Base-by-base conservation (phyloP, 2,888 invertebrate species). In the Gymnosoma rotundatum region DNA sequence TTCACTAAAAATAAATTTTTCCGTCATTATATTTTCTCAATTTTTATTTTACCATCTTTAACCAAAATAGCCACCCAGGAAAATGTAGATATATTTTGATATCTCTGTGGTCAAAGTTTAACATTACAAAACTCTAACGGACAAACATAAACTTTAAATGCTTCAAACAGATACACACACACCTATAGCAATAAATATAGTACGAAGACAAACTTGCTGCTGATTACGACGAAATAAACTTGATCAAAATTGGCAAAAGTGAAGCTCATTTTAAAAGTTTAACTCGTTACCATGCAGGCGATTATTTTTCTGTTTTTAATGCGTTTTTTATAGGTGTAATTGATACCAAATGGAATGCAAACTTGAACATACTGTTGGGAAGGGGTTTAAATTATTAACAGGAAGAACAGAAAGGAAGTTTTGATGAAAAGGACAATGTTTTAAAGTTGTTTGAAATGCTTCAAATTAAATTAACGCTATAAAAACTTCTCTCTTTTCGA, bases 201-300 rank as follows among this genome's bases (percentile, higher is more conserved):
- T 18, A 56, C 18, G 42, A 69, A 32, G 20, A 48, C 21, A 16
- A 50, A 42, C 42, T 66, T 32, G 20, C 25, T 75, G 50, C 50
- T 48, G 60, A 38, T 21, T 48, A 70, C 75, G 42, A 76, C 58
- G 66, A 72, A 52, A 75, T 72, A 66, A 76, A 76, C 75, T 79
- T 83, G 72, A 76, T 80, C 75, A 79, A 83, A 79, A 83, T 76
- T 80, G 80, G 80, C 83, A 79, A 83, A 83, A 83, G 80, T 83
- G 75, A 76, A 83, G 80, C 80, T 76, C 76, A 80, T 80, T 80
- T 52, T 56, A 61, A 69, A 70, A 75, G 75, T 79, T 83, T 75
- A 83, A 66, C 83, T 78, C 52, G 74, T 83, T 75, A 78, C 76
- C 70, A 76, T 83, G 76, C 48, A 60, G 70, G 74, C 60, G 45